Evolutionary conservation across 2,888 invertebrate genomes (phyloP), one percentile per base, ranked within the genome.

Genomic region (Sialis lutaria): DNA sequence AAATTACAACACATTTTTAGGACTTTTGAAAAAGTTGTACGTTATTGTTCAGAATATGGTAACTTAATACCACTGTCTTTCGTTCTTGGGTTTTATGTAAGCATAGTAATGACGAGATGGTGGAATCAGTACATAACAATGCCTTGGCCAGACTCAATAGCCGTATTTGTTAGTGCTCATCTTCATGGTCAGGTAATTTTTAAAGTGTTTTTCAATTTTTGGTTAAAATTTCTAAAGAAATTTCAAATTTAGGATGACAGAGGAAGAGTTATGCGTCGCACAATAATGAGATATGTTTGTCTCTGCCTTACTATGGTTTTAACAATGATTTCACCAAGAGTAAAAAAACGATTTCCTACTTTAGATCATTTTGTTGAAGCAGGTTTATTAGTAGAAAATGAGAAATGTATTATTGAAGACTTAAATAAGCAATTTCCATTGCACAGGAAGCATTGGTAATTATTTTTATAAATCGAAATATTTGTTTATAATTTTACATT

Each of bases 51-150:
- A 59, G 79, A 78, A 54, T 89, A 87, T 67, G 85, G 82, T 55
- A 83, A 82, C 66, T 75, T 90, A 55, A 92, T 93, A 56, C 93
- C 93, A 9, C 65, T 93, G 53, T 90, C 92, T 5, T 93, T 93
- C 64, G 90, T 93, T 50, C 73, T 93, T 55, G 92, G 93, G 55
- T 93, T 93, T 70, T 93, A 92, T 67, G 91, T 93, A 46, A 82
- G 85, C 6, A 80, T 92, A 54, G 90, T 93, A 44, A 90, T 92
- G 80, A 84, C 82, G 49, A 74, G 93, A 56, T 93, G 92, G 92
- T 89, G 89, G 88, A 79, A 73, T 60, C 88, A 89, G 63, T 89
- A 87, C 60, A 80, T 76, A 47, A 60, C 67, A 7, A 87, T 89
- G 56, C 89, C 90, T 2, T 87, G 86, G 81, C 88, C 89, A 1